Conservation (phyloP, 2,797 vertebrate species). For the Gallinago solitaria region DNA sequence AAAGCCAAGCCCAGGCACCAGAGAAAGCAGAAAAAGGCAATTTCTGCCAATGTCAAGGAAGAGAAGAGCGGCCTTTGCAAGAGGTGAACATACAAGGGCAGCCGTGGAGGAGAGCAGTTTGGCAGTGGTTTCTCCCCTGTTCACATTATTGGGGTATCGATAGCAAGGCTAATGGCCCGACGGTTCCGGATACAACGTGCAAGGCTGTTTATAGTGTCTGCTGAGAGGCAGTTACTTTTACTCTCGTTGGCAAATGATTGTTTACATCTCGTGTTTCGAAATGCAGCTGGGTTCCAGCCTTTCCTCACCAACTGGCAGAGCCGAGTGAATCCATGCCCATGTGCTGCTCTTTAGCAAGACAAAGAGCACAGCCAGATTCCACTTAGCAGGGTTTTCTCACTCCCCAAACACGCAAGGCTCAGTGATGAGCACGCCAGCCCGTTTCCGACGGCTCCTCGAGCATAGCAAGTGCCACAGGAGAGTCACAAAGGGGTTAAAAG, state of each 20-base stretch:
- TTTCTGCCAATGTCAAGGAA: background rate
- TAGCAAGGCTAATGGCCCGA: background rate
- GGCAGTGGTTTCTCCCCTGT: background rate
- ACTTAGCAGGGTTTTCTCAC: conserved; percentile 19
- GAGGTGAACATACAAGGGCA: background rate
- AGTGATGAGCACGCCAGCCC: background rate
- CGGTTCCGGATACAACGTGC: background rate
- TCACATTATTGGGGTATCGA: background rate
- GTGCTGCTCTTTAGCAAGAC: conserved; percentile 59
- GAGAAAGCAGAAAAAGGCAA: background rate
- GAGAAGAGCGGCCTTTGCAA: background rate
- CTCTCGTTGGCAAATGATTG: conserved; percentile 5
- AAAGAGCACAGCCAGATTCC: conserved; percentile 44
- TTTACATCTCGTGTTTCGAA: conserved; percentile 38
- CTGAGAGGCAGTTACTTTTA: conserved; percentile 42
- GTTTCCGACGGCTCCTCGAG: fast-evolving
- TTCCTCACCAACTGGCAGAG: background rate
- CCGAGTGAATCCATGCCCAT: background rate
- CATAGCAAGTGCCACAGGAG: fast-evolving
- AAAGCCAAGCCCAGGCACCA: background rate
- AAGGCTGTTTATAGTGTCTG: conserved; percentile 27
- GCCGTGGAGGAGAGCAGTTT: background rate
- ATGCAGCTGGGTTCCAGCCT: conserved; percentile 37
- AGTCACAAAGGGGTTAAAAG: background rate
- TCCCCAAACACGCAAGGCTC: conserved; percentile 2